Evolutionary conservation across 2,113 vertebrate genomes (phyloP).

Genomic region (Megaleporinus macrocephalus): DNA sequence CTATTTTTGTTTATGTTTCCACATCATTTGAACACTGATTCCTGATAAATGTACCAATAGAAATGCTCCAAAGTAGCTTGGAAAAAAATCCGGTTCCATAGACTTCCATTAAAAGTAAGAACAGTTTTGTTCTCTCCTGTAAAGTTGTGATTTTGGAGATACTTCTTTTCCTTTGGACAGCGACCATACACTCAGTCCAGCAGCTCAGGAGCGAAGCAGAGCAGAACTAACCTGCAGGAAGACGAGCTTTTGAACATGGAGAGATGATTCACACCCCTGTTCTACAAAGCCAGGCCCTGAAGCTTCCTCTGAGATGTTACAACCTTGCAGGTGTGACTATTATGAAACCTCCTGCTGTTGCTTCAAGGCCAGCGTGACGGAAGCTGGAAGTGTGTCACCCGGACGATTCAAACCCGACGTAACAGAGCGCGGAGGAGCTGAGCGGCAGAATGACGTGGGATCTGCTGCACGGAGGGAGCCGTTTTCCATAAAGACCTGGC

Average conservation of each 20-base stretch:
- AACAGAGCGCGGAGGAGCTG: conserved; percentile 25
- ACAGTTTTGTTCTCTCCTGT: too few relatives aligned
- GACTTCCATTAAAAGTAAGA: too few relatives aligned
- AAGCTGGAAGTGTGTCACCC: conserved; percentile 40
- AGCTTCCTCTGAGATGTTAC: conserved; percentile 61
- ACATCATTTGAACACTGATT: too few relatives aligned
- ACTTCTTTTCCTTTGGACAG: too few relatives aligned
- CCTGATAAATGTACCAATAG: too few relatives aligned
- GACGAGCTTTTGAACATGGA: conserved; percentile 61
- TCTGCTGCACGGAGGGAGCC: conserved; percentile 40
- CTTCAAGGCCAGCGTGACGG: conserved; percentile 45
- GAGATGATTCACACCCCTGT: conserved; percentile 54
- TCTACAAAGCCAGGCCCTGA: conserved; percentile 50
- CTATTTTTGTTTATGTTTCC: too few relatives aligned
- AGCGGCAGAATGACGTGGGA: conserved; percentile 25
- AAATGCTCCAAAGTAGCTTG: too few relatives aligned
- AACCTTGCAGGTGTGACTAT: conserved; percentile 53
- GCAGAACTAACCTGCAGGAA: conserved; percentile 71
- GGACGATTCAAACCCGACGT: conserved; percentile 1
- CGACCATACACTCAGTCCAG: conserved; percentile 58
- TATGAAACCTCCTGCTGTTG: conserved; percentile 56
- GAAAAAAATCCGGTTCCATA: too few relatives aligned
- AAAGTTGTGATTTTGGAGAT: too few relatives aligned
- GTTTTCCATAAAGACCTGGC: conserved; percentile 55
- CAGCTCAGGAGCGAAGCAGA: conserved; percentile 58